These are phyloP conservation scores for Apis laboriosa DNA, from an alignment of 1,140 invertebrate species.

Conservation along the genomic window DNA sequence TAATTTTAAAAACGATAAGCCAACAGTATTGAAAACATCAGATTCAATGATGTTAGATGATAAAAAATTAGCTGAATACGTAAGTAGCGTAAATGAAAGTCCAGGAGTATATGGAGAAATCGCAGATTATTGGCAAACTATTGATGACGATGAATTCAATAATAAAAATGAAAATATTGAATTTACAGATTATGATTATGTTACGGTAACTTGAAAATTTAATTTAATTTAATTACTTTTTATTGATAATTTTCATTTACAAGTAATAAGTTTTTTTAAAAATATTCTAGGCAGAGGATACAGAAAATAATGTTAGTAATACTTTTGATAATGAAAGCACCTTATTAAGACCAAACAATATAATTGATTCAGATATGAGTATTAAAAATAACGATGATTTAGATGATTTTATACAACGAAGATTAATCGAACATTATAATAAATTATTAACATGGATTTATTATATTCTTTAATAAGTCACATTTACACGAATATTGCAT, in stretches of 20 bases:
- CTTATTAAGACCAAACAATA: conserved; percentile 11
- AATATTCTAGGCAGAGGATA: conserved; percentile 26
- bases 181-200: conserved; percentile 18
- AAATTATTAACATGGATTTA: conserved; percentile 73
- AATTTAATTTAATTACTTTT: background rate
- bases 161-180: conserved; percentile 41
- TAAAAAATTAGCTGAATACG: conserved; percentile 15
- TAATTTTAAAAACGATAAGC: conserved; percentile 8
- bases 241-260: background rate
- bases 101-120: conserved; percentile 73
- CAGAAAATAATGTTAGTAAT: conserved; percentile 4
- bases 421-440: conserved; percentile 72
- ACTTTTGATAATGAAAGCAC: background rate
- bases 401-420: conserved; percentile 38
- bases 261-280: background rate
- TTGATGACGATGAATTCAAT: conserved; percentile 30
- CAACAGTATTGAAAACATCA: background rate
- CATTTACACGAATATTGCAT: conserved; percentile 17
- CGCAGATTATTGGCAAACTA: conserved; percentile 67
- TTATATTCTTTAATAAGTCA: conserved; percentile 66
- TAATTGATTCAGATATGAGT: conserved; percentile 21
- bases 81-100: conserved; percentile 65
- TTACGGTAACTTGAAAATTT: conserved; percentile 34
- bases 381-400: conserved; percentile 50
- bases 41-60: background rate